Evolutionary conservation across 2,888 invertebrate genomes (phyloP).

Genomic region (Parnassius orleans): DNA sequence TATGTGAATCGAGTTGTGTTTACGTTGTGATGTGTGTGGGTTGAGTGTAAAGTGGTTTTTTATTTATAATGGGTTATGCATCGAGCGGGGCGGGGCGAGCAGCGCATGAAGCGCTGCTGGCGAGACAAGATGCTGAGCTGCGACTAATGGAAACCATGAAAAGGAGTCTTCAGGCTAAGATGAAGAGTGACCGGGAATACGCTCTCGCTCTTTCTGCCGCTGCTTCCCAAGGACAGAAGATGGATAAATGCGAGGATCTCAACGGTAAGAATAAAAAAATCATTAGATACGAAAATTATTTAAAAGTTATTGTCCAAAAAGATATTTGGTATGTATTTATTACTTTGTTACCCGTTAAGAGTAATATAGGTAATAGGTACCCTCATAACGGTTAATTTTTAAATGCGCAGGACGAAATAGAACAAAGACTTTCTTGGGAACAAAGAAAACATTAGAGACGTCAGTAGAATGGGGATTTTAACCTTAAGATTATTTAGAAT

Average conservation of each 20-base stretch:
- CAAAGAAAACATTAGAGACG: conserved; percentile 21
- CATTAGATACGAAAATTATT: too few relatives aligned
- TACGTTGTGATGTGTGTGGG: conserved; percentile 66
- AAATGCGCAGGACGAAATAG: conserved; percentile 25
- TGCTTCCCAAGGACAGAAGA: conserved; percentile 90
- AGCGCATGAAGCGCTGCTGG: conserved; percentile 94
- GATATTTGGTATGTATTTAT: conserved; percentile 4
- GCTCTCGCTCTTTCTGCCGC: conserved; percentile 91
- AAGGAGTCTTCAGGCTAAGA: conserved; percentile 90
- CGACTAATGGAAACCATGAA: conserved; percentile 95
- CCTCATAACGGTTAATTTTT: conserved; percentile 25
- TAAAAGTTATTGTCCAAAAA: too few relatives aligned
- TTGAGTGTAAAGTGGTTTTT: conserved; percentile 48
- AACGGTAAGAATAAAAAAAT: conserved; percentile 69
- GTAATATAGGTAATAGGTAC: too few relatives aligned
- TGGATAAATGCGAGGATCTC: conserved; percentile 88
- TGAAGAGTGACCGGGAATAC: conserved; percentile 96
- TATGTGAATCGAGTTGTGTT: conserved; percentile 75
- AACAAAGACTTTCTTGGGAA: conserved; percentile 26
- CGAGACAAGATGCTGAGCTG: conserved; percentile 95
- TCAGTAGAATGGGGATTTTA: neutral
- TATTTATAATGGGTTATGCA: conserved; percentile 89
- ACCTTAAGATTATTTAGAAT: too few relatives aligned
- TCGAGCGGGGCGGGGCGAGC: conserved; percentile 91
- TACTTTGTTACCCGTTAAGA: conserved; percentile 13